Conservation (phyloP, 2,797 vertebrate genomes). For the Lemur catta region DNA sequence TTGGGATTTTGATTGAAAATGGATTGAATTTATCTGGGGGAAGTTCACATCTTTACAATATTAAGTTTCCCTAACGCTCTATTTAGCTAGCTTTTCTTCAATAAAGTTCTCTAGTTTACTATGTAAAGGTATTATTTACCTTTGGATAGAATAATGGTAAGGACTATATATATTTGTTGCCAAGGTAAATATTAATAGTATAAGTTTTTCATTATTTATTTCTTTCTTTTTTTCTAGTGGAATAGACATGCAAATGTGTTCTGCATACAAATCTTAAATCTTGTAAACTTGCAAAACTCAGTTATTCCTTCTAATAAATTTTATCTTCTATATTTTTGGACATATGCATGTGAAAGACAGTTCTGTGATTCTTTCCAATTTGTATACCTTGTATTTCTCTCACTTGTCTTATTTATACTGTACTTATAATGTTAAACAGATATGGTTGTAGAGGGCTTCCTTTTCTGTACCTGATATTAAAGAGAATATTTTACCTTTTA, state of each 20-base stretch:
- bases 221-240: background rate
- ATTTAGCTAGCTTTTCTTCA: background rate
- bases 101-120: background rate
- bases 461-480: background rate
- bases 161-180: background rate
- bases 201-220: background rate
- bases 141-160: background rate
- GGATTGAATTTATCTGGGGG: background rate
- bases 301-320: background rate
- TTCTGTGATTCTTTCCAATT: background rate
- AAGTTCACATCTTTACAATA: background rate
- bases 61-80: background rate
- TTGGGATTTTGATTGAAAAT: background rate
- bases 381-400: background rate
- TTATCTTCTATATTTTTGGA: background rate
- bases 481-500: background rate
- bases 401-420: background rate
- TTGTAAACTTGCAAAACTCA: background rate
- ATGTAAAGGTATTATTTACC: background rate
- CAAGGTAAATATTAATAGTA: background rate
- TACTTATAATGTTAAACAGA: background rate
- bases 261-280: background rate
- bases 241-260: background rate
- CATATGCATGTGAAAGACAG: background rate
- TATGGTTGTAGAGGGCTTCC: background rate